These are phyloP conservation scores for Acromyrmex charruanus DNA, from an alignment of 1,140 invertebrate species.

Conservation along the genomic window DNA sequence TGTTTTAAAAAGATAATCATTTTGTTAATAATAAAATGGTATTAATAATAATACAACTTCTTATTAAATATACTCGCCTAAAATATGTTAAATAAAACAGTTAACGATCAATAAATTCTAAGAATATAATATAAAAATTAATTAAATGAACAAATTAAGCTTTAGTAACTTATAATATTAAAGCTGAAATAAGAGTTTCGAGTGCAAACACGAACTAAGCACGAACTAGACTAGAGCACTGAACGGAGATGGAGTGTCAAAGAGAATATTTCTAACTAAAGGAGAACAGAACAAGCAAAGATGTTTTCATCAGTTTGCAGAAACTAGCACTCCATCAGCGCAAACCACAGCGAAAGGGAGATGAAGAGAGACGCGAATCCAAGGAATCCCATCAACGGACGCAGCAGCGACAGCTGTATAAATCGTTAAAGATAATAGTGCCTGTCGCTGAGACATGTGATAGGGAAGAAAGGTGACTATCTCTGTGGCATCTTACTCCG, in stretches of 20 bases:
- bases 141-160: neutral
- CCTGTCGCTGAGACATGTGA: slow-evolving; percentile 1
- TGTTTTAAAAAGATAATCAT: neutral
- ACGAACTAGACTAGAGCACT: slow-evolving; percentile 14
- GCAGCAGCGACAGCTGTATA: slow-evolving; percentile 22
- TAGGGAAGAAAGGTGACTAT: slow-evolving; percentile 7
- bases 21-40: neutral
- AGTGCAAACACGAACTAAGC: neutral
- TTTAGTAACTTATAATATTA: neutral
- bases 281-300: slow-evolving; percentile 22
- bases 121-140: neutral
- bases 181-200: neutral
- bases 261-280: slow-evolving; percentile 38
- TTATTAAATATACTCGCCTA: neutral
- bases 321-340: slow-evolving; percentile 23
- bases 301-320: neutral
- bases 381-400: neutral
- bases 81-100: neutral
- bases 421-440: slow-evolving; percentile 61
- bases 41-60: slow-evolving; percentile 1
- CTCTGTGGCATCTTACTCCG: slow-evolving; percentile 17
- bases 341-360: slow-evolving; percentile 25
- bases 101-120: neutral
- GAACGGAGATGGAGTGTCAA: slow-evolving; percentile 16
- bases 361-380: neutral